These are phyloP conservation scores for Cottus gobio DNA, from an alignment of 2,113 vertebrate species.

Conservation along the genomic window DNA sequence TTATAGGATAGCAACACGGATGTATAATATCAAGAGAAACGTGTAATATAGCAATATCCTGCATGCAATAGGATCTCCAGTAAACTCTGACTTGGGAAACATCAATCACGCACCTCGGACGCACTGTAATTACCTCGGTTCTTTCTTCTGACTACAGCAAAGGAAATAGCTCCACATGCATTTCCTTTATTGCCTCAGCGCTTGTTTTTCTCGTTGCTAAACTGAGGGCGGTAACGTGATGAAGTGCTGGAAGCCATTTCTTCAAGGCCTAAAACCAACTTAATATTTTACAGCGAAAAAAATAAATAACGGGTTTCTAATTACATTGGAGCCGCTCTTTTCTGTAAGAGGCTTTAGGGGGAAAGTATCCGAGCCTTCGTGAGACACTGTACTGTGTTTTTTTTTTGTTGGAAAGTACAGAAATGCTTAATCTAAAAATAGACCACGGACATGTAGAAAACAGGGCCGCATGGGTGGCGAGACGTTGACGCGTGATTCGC, in stretches of 20 bases:
- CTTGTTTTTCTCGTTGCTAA: slow-evolving; percentile 23
- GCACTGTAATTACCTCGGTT: slow-evolving; percentile 46
- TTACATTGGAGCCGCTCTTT: slow-evolving; percentile 46
- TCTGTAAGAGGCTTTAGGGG: slow-evolving; percentile 35
- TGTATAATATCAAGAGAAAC: not conserved
- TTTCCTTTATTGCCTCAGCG: slow-evolving; percentile 52
- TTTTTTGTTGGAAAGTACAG: not conserved
- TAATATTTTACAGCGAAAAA: slow-evolving; percentile 59
- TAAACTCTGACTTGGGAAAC: slow-evolving; percentile 5
- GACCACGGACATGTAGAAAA: not conserved
- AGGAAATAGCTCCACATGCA: slow-evolving; percentile 36
- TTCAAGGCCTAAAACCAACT: slow-evolving; percentile 47
- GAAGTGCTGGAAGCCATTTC: slow-evolving; percentile 52
- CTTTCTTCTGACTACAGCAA: slow-evolving; percentile 19
- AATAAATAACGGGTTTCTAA: slow-evolving; percentile 67
- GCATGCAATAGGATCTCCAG: not conserved
- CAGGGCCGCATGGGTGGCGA: not conserved
- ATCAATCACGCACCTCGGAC: slow-evolving; percentile 40
- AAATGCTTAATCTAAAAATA: slow-evolving; percentile 18
- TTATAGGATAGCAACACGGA: not conserved
- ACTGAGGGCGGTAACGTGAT: slow-evolving; percentile 48
- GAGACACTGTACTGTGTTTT: slow-evolving; percentile 14
- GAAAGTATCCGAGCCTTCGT: slow-evolving; percentile 15
- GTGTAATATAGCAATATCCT: not conserved
- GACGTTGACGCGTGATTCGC: not conserved